Conservation (phyloP, 2,888 invertebrate genomes). For the Psylliodes chrysocephalus region DNA sequence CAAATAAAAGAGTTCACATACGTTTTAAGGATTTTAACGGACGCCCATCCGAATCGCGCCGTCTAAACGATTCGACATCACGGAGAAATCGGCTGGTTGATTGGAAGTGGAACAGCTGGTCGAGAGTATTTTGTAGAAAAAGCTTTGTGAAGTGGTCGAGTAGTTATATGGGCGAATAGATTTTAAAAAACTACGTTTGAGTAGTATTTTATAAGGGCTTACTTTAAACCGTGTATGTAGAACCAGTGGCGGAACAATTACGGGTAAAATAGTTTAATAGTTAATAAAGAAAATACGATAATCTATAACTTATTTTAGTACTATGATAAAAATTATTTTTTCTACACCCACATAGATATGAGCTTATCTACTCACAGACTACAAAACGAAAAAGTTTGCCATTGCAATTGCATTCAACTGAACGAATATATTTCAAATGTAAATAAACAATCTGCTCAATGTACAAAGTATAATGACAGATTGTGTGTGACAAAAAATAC, state of each 20-base stretch:
- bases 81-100: conserved; percentile 33
- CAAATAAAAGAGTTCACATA: conserved; percentile 48
- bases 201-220: conserved; percentile 48
- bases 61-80: conserved; percentile 26
- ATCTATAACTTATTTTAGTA: no score
- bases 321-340: no score
- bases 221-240: conserved; percentile 45
- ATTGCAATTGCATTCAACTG: no score
- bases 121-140: conserved; percentile 23
- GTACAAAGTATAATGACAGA: no score
- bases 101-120: conserved; percentile 27
- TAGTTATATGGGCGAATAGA: conserved; percentile 24
- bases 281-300: no score
- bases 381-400: no score
- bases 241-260: conserved; percentile 44
- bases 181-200: conserved; percentile 45
- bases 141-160: conserved; percentile 35
- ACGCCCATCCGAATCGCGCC: conserved; percentile 29
- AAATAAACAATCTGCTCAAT: no score
- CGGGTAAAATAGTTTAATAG: no score
- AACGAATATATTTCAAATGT: no score
- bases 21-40: conserved; percentile 47
- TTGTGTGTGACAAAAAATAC: no score
- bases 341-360: no score
- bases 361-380: no score